Evolutionary conservation across 2,888 invertebrate genomes (phyloP).

Genomic region (Zhengitettix transpicula): DNA sequence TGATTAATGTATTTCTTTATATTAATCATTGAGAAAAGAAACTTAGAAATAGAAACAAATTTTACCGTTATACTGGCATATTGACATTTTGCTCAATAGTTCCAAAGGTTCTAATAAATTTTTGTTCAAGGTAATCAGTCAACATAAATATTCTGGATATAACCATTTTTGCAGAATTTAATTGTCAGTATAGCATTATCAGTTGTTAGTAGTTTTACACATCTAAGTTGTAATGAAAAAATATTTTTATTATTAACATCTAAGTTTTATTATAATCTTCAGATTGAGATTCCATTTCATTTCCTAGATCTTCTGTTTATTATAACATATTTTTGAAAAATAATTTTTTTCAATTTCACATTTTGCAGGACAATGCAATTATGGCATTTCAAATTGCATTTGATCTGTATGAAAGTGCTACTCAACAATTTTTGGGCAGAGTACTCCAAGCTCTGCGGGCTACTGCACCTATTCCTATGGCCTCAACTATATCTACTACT

Average conservation of each 20-base stretch:
- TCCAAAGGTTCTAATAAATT: no score
- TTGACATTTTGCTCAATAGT: no score
- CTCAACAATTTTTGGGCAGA: slow-evolving; percentile 86
- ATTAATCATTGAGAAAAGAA: no score
- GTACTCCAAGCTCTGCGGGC: slow-evolving; percentile 67
- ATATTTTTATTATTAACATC: neutral
- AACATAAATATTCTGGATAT: neutral
- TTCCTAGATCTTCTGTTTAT: neutral
- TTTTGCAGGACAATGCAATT: slow-evolving; percentile 53
- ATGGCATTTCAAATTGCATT: slow-evolving; percentile 99
- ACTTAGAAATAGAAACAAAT: no score
- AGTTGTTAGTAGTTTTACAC: neutral
- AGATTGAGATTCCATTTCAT: neutral
- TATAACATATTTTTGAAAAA: neutral
- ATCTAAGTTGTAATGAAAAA: neutral
- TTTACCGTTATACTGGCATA: no score
- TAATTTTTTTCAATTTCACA: neutral
- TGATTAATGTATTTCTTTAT: no score
- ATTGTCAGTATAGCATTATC: neutral
- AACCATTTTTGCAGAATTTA: neutral
- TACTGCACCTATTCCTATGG: slow-evolving; percentile 30
- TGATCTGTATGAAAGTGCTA: slow-evolving; percentile 97
- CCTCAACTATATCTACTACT: slow-evolving; percentile 38
- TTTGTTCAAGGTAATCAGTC: no score
- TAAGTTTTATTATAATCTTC: neutral